Conservation (phyloP, 1,140 invertebrate species). For the Heliconius congener region DNA sequence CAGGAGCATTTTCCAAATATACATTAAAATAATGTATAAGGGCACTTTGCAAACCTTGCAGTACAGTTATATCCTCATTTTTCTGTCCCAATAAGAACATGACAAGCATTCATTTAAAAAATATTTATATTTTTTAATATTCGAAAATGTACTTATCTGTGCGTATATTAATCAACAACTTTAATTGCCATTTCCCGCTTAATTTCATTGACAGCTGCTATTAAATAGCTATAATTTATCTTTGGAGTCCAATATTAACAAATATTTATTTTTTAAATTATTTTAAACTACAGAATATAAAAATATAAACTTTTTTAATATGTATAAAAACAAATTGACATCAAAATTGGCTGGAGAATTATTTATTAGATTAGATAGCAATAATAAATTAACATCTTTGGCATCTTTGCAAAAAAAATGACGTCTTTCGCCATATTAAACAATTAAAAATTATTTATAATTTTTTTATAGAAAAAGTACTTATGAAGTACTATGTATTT, state of each 20-base stretch:
- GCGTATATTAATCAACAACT: too few species aligned
- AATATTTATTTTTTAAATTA: neutral
- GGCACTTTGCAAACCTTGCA: constrained; percentile 9
- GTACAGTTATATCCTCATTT: neutral
- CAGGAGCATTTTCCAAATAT: neutral
- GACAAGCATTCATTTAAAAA: neutral
- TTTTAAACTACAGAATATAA: neutral
- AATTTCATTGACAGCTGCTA: too few species aligned
- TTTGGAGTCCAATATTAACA: neutral
- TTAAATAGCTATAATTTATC: too few species aligned
- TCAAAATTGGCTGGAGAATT: neutral
- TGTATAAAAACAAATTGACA: neutral
- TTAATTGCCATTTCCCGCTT: too few species aligned
- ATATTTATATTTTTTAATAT: neutral
- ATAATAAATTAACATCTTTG: neutral
- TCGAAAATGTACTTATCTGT: too few species aligned
- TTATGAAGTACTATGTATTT: too few species aligned
- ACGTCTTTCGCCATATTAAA: too few species aligned
- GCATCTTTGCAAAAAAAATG: neutral
- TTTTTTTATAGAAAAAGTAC: too few species aligned
- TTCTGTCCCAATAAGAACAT: neutral
- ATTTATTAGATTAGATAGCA: neutral
- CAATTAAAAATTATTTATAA: too few species aligned
- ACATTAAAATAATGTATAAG: neutral
- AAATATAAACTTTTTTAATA: neutral